Evolutionary conservation across 2,797 vertebrate genomes (phyloP), one percentile per base, ranked within the genome.

Genomic region (Muscicapa comitata): DNA sequence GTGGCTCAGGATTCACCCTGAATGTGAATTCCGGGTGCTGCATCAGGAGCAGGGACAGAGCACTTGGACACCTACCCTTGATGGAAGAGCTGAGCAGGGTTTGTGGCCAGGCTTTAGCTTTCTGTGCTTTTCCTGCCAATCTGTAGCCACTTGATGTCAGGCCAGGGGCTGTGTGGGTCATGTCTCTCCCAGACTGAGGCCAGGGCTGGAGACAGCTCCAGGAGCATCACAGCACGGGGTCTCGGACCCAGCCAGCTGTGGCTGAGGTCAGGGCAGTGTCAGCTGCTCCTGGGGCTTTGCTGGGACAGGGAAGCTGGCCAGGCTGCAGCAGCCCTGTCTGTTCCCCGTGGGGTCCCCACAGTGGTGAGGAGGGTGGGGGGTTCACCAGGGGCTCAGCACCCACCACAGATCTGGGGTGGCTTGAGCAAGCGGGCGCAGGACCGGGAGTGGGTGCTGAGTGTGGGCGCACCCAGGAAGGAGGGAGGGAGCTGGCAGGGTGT

Each of bases 161-260:
- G 6, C 61, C 33, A 8, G 61, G 17, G 11, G 7, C 35, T 4
- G 21, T 2, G 11, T 19, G 55, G 28, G 17, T 76, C 31, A 1
- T 1, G 0, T 28, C 66, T 23, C 1, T 4, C 26, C 61, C 40
- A 3, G 13, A 18, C 48, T 3, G 3, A 12, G 14, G 29, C 23
- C 0, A 0, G 43, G 37, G 35, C 59, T 70, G 55, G 48, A 62
- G 29, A 43, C 40, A 26, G 84, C 48, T 54, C 43, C 55, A 31
- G 78, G 55, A 50, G 29, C 29, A 2, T 13, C 0, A 0, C 37
- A 17, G n/a, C 9, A 0, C 0, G 2, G 11, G 40, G 48, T 42
- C 7, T 84, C 15, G 61, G 20, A 25, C 13, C 0, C 11, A 71
- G 21, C 24, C 1, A 7, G 38, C 38, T 57, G 38, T 53, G 65